Evolutionary conservation across 1,140 invertebrate species (phyloP).

Genomic region (Hydropsyche tenuis): DNA sequence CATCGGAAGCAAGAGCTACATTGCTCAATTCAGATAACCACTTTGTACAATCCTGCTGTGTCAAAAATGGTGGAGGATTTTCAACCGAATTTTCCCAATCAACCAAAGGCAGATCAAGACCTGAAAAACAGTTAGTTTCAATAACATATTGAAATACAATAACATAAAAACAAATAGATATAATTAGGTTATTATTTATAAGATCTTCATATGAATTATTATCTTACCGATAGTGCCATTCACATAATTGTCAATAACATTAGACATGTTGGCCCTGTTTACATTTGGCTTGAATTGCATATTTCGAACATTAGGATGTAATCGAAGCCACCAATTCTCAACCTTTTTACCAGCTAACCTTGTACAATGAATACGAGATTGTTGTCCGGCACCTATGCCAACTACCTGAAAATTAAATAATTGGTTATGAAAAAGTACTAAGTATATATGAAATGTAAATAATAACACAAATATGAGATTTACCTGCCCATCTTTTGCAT

Average conservation of each 20-base stretch:
- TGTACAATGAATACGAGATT: constrained; percentile 97
- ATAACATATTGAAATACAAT: background rate
- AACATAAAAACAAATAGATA: background rate
- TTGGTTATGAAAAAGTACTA: no score
- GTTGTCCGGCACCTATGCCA: constrained; percentile 97
- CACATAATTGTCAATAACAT: constrained; percentile 96
- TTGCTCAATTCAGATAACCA: constrained; percentile 83
- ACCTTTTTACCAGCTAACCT: constrained; percentile 96
- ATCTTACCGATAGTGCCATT: constrained; percentile 84
- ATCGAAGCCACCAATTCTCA: constrained; percentile 97
- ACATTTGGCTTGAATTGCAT: constrained; percentile 91
- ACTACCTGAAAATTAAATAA: constrained; percentile 83
- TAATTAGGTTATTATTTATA: background rate
- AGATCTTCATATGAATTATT: constrained; percentile 20
- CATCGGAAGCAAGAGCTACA: constrained; percentile 96
- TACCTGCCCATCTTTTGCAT: constrained; percentile 66
- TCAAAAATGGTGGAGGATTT: constrained; percentile 71
- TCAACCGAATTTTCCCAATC: constrained; percentile 78
- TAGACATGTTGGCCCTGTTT: constrained; percentile 92
- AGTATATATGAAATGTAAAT: background rate
- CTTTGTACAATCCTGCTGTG: constrained; percentile 72
- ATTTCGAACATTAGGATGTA: constrained; percentile 84
- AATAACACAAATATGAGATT: background rate
- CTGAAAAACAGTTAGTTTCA: constrained; percentile 52
- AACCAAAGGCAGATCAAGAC: constrained; percentile 72